Evolutionary conservation across 2,113 vertebrate genomes (phyloP), one percentile per base, ranked within the genome.

Genomic region (Gallinago media): DNA sequence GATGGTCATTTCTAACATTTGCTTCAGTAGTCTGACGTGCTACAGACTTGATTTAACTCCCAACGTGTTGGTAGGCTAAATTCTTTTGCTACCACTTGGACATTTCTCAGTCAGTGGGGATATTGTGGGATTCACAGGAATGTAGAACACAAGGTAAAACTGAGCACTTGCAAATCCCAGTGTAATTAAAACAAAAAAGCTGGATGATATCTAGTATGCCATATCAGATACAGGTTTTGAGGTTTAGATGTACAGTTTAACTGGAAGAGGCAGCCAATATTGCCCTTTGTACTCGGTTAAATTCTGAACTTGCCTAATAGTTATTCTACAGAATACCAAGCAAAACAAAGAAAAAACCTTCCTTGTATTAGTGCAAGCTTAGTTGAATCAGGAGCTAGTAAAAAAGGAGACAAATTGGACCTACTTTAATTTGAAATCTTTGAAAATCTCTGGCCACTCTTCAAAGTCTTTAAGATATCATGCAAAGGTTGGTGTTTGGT

Each of bases 401-500:
- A 12, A 75, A 87, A 81, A 3, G 22, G 55, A 77, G 10, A 50
- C 6, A 67, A 58, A 92, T 55, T 22, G 58, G 8, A 55, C n/a
- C 12, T 46, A 18, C 15, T 71, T 74, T 56, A 71, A 56, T 63
- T 62, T 52, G 62, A 75, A 66, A n/a, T 46, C 23, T 67, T 71
- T 63, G 8, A 27, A 50, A 67, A 25, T 72, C 12, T 75, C 52
- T 75, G 32, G 34, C 8, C 83, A 42, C 68, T 50, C 67, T 72
- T 93, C 42, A 42, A 3, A 7, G 2, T 8, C 32, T 65, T 63
- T 56, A 26, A 61, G 77, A 65, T 36, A 25, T 8, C 27, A 55
- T 0, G 0, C 16, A 27, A 62, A 89, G 4, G 7, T 21, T 12
- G 3, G 4, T 17, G 4, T 9, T 84, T 65, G n/a, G 19, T 61